These are phyloP conservation scores for Trichoplusia ni DNA, from an alignment of 1,140 invertebrate genomes.

Conservation along the genomic window DNA sequence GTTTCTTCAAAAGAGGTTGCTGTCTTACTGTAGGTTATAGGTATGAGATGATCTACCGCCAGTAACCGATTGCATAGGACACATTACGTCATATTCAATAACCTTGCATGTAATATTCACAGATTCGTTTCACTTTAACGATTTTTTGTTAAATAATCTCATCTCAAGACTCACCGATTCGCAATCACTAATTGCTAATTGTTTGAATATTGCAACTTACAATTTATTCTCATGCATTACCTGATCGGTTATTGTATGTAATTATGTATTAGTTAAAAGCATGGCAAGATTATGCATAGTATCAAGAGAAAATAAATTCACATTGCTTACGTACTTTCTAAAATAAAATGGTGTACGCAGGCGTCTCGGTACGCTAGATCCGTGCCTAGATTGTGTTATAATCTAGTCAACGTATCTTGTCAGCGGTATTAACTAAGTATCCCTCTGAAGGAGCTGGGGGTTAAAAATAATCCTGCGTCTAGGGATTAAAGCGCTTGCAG, in stretches of 20 bases:
- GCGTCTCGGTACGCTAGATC: conserved; percentile 22
- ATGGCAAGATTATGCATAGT: neutral
- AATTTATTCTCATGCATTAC: neutral
- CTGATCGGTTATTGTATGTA: conserved; percentile 11
- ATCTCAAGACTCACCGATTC: neutral
- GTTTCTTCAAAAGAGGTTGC: too few relatives aligned
- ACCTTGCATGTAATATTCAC: neutral
- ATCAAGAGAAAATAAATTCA: conserved; percentile 11
- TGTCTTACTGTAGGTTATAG: too few relatives aligned
- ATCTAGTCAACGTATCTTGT: conserved; percentile 47
- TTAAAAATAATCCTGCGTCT: conserved; percentile 67
- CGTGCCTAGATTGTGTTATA: conserved; percentile 31
- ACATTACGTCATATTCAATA: neutral
- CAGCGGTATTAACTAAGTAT: conserved; percentile 50
- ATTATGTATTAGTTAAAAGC: neutral
- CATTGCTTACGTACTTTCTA: conserved; percentile 33
- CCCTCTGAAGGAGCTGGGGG: conserved; percentile 45
- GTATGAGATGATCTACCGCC: too few relatives aligned
- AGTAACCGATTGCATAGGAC: too few relatives aligned
- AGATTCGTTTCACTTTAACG: neutral
- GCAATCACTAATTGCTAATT: conserved; percentile 32
- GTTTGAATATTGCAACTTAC: conserved; percentile 3
- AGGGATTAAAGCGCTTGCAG: conserved; percentile 57
- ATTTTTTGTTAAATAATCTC: neutral
- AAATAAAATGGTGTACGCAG: conserved; percentile 22